Conservation (phyloP, 2,888 invertebrate genomes). For the Acleris holmiana region DNA sequence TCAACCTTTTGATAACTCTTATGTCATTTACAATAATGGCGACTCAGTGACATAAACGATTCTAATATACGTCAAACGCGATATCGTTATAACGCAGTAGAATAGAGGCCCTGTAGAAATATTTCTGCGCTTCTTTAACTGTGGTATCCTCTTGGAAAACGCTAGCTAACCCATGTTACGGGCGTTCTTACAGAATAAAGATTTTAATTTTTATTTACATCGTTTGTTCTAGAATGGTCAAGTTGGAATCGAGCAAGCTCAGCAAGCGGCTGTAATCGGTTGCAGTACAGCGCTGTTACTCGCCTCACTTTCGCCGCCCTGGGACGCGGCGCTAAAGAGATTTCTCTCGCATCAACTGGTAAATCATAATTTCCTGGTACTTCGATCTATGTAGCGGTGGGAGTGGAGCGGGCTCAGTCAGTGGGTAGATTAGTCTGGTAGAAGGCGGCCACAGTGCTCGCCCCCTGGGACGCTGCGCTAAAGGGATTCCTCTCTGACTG, state of each 20-base stretch:
- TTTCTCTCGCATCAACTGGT: slow-evolving; percentile 74
- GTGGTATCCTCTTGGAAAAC: too few species aligned
- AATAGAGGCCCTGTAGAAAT: too few species aligned
- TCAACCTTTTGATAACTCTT: too few species aligned
- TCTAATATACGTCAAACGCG: too few species aligned
- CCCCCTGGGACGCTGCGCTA: slow-evolving; percentile 68
- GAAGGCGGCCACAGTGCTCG: slow-evolving; percentile 59
- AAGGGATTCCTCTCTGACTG: slow-evolving; percentile 70
- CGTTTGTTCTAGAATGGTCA: slow-evolving; percentile 60
- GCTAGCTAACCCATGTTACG: too few species aligned
- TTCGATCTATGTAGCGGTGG: slow-evolving; percentile 44
- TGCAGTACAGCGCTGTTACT: slow-evolving; percentile 65
- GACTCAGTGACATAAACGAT: too few species aligned
- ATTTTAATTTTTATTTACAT: too few species aligned
- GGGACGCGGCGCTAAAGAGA: slow-evolving; percentile 68
- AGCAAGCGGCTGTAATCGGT: slow-evolving; percentile 65
- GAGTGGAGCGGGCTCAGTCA: slow-evolving; percentile 60
- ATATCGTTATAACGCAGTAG: too few species aligned
- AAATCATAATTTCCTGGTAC: slow-evolving; percentile 1
- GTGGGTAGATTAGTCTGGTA: slow-evolving; percentile 69
- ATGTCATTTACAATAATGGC: too few species aligned
- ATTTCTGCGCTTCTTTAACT: too few species aligned
- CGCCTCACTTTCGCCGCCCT: slow-evolving; percentile 59
- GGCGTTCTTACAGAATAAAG: too few species aligned
- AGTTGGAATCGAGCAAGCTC: slow-evolving; percentile 61